Evolutionary conservation across 2,888 invertebrate genomes (phyloP).

Genomic region (Argyresthia goedartella): DNA sequence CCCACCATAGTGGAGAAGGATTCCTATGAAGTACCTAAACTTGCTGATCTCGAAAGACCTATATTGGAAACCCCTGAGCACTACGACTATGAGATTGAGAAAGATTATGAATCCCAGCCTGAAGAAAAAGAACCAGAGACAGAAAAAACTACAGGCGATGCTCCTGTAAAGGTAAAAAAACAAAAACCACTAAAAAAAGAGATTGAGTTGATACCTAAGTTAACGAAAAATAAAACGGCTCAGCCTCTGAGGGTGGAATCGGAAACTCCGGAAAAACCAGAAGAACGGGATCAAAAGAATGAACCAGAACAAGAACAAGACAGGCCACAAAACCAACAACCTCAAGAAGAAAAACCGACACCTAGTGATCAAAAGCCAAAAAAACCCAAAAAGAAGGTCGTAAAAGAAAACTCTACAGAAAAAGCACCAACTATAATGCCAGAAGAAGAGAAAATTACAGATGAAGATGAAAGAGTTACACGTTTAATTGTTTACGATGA

Average conservation of each 20-base stretch:
- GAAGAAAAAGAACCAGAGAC: conserved; percentile 13
- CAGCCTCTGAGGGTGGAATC: not conserved
- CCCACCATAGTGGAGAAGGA: conserved; percentile 4
- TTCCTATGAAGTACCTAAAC: not conserved
- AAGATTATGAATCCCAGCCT: not conserved
- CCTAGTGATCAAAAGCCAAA: not conserved
- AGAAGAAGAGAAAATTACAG: not conserved
- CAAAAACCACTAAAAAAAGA: not conserved
- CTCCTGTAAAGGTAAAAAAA: not conserved
- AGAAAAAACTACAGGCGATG: not conserved
- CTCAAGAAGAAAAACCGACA: not conserved
- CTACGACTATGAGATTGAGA: not conserved
- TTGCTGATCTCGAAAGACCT: not conserved
- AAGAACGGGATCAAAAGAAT: not conserved
- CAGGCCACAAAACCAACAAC: not conserved
- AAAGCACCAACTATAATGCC: conserved; percentile 20
- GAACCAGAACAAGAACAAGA: not conserved
- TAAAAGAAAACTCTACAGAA: not conserved
- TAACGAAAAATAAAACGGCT: not conserved
- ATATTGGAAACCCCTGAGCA: not conserved
- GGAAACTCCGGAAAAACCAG: not conserved
- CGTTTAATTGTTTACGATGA: no score
- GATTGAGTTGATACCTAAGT: conserved; percentile 14
- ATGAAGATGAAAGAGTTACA: no score
- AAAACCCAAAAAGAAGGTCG: conserved; percentile 3